Percentiles rank a stretch among this genome's conserved stretches.
Evolutionary conservation across 2,797 vertebrate genomes (phyloP).

Genomic region (Siniperca scherzeri): DNA sequence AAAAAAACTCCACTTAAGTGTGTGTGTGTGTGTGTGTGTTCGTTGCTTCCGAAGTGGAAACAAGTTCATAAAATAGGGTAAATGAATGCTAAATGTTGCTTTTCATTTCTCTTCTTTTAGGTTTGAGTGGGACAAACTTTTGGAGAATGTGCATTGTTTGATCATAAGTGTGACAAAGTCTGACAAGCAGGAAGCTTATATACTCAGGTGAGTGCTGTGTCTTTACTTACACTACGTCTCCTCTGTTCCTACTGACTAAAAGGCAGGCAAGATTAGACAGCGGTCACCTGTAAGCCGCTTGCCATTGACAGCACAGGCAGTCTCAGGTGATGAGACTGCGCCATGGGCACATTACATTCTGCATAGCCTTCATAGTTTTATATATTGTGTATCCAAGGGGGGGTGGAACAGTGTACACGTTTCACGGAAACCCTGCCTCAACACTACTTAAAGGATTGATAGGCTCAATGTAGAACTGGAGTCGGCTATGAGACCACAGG

Average conservation of each 20-base stretch:
- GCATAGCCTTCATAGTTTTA: neutral
- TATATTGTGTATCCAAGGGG: neutral
- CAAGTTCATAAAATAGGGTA: neutral
- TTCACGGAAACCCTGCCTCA: too few species aligned
- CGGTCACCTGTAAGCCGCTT: constrained; percentile 54
- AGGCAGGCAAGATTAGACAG: constrained; percentile 51
- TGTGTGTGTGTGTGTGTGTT: too few species aligned
- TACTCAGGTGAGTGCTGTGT: constrained; percentile 94
- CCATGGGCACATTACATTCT: neutral
- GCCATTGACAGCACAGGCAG: neutral
- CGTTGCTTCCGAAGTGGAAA: neutral
- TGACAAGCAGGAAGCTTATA: constrained; percentile 99
- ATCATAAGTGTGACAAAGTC: constrained; percentile 99
- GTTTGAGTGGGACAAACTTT: constrained; percentile 99
- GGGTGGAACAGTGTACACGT: too few species aligned
- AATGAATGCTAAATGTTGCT: neutral
- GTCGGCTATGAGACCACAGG: neutral
- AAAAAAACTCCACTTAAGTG: neutral
- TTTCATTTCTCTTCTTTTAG: constrained; percentile 75
- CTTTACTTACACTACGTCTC: neutral
- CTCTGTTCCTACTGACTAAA: constrained; percentile 25
- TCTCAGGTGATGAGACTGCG: constrained; percentile 1
- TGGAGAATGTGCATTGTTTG: constrained; percentile 99
- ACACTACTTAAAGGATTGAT: too few species aligned
- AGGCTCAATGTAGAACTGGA: neutral